phyloP scores from a whole-genome alignment of 2,113 vertebrate genomes.

The Toxotes chatareus region DNA sequence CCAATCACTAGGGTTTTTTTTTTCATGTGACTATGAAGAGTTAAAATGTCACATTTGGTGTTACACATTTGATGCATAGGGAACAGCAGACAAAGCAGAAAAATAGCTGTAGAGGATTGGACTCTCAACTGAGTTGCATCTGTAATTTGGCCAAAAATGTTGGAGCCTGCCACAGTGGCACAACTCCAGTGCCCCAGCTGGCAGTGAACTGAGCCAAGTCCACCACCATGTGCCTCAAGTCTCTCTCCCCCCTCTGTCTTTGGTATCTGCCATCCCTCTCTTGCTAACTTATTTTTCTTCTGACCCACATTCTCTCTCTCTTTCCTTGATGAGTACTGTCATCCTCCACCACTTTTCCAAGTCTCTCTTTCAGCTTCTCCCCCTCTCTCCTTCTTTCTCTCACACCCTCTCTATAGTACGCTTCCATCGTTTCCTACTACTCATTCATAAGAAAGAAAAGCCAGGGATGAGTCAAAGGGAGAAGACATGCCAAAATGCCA shows the following conservation, averaged over 20 bases:
- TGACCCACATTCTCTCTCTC: conserved; percentile 1
- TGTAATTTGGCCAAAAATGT: conserved; percentile 54
- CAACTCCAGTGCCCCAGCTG: conserved; percentile 59
- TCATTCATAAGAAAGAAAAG: conserved; percentile 41
- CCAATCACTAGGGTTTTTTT: not conserved
- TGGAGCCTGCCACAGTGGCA: conserved; percentile 44
- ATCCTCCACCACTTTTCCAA: not conserved
- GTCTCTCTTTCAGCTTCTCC: not conserved
- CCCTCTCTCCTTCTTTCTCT: not conserved
- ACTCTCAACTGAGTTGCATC: conserved; percentile 28
- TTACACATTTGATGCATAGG: not conserved
- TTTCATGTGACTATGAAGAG: not conserved
- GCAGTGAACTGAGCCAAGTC: conserved; percentile 40
- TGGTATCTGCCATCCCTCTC: conserved; percentile 30
- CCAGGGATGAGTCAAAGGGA: conserved; percentile 21
- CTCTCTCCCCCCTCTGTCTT: conserved; percentile 11
- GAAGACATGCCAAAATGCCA: conserved; percentile 27
- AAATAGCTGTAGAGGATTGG: conserved; percentile 13
- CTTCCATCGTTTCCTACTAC: not conserved
- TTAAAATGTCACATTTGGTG: not conserved
- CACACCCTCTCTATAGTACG: not conserved
- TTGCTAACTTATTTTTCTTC: not conserved
- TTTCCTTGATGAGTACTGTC: not conserved
- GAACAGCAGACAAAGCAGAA: conserved; percentile 23
- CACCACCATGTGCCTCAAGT: conserved; percentile 9